Conservation (phyloP, 2,113 vertebrate genomes). For the Maccullochella peelii region DNA sequence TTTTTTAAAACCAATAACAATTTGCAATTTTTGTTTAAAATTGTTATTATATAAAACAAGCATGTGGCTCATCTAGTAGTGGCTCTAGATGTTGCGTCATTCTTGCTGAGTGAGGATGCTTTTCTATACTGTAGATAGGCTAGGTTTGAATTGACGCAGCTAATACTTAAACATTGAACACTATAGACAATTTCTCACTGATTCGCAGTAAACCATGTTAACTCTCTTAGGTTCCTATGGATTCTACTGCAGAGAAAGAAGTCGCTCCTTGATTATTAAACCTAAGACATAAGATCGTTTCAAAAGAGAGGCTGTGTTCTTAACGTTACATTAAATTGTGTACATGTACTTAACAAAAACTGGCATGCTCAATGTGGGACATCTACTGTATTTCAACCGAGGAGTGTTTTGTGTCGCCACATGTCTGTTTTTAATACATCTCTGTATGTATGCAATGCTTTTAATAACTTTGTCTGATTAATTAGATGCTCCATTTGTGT, state of each 20-base stretch:
- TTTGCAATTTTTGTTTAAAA: neutral
- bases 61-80: neutral
- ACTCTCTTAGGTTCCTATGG: neutral
- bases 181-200: neutral
- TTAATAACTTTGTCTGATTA: conserved; percentile 6
- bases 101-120: neutral
- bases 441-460: neutral
- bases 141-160: neutral
- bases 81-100: neutral
- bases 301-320: neutral
- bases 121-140: neutral
- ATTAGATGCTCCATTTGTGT: conserved; percentile 6
- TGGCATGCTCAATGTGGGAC: neutral
- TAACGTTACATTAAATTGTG: neutral
- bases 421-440: neutral
- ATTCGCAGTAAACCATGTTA: neutral
- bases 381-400: neutral
- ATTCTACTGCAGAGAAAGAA: neutral
- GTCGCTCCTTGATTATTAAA: neutral
- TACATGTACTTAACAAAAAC: neutral
- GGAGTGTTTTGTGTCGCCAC: neutral
- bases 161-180: neutral
- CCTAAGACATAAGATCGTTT: neutral
- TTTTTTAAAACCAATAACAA: conserved; percentile 78
- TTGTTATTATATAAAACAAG: neutral